Evolutionary conservation across 2,113 vertebrate species (phyloP).

Genomic region (Promerops cafer): DNA sequence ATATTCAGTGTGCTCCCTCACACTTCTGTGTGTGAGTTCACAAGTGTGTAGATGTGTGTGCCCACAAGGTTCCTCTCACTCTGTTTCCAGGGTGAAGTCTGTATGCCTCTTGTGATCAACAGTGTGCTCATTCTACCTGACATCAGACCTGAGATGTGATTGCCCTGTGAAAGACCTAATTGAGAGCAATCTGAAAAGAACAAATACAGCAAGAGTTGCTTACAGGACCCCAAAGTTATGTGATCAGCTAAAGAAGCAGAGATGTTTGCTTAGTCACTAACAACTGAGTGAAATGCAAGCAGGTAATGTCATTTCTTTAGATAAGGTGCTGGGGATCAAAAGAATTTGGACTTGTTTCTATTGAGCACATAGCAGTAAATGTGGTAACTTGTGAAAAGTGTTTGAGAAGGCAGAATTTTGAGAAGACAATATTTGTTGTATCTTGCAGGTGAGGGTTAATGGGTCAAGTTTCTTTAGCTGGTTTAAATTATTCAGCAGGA

Average conservation of each 20-base stretch:
- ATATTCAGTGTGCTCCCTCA: background rate
- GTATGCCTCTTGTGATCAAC: background rate
- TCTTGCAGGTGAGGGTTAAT: background rate
- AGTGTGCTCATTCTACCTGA: background rate
- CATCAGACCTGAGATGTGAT: background rate
- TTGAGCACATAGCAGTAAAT: background rate
- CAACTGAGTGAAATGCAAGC: background rate
- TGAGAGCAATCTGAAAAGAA: background rate
- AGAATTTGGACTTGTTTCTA: background rate
- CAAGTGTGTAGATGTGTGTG: background rate
- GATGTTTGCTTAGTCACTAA: background rate
- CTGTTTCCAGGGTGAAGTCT: background rate
- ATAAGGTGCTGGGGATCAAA: background rate
- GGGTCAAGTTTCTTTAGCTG: background rate
- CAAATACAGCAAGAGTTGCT: background rate
- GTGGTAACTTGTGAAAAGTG: background rate
- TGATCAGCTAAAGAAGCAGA: background rate
- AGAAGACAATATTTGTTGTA: background rate
- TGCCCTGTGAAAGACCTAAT: background rate
- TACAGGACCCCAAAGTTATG: background rate
- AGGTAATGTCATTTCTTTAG: background rate
- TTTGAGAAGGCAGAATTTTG: background rate
- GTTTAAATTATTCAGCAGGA: background rate
- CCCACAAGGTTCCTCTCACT: accelerated
- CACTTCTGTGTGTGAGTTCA: no score